These are phyloP conservation scores for Lemur catta DNA, from an alignment of 2,797 vertebrate genomes.

Conservation along the genomic window DNA sequence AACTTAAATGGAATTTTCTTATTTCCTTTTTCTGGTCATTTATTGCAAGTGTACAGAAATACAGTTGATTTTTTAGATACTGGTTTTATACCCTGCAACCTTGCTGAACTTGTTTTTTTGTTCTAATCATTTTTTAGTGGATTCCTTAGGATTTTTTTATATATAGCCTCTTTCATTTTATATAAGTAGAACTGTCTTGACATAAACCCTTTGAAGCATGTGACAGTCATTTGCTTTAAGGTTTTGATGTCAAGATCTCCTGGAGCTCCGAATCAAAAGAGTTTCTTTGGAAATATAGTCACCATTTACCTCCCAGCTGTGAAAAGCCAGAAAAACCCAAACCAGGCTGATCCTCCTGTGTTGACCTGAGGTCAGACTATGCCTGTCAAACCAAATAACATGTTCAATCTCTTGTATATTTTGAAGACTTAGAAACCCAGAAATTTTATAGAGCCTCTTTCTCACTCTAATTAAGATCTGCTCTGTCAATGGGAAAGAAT, in stretches of 20 bases:
- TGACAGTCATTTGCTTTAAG: background rate
- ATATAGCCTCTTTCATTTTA: background rate
- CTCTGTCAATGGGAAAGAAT: conserved; percentile 42
- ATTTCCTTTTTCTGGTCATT: conserved; percentile 5
- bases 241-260: background rate
- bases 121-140: background rate
- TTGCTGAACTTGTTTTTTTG: background rate
- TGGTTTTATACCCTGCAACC: background rate
- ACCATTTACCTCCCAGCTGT: background rate
- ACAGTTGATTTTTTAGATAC: background rate
- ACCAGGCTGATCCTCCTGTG: background rate
- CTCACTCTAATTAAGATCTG: conserved; percentile 36
- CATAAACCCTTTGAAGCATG: background rate
- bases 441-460: conserved; percentile 43
- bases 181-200: background rate
- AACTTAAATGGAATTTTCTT: background rate
- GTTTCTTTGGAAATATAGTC: background rate
- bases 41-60: background rate
- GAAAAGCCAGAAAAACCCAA: background rate
- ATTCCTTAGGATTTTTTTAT: background rate
- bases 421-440: conserved; percentile 39
- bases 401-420: background rate
- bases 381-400: conserved; percentile 8
- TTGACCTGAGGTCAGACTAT: background rate
- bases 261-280: background rate